These are phyloP conservation scores for Hippasteria phrygiana DNA, from an alignment of 53 echinoderm and acorn worm genomes.

Conservation along the genomic window DNA sequence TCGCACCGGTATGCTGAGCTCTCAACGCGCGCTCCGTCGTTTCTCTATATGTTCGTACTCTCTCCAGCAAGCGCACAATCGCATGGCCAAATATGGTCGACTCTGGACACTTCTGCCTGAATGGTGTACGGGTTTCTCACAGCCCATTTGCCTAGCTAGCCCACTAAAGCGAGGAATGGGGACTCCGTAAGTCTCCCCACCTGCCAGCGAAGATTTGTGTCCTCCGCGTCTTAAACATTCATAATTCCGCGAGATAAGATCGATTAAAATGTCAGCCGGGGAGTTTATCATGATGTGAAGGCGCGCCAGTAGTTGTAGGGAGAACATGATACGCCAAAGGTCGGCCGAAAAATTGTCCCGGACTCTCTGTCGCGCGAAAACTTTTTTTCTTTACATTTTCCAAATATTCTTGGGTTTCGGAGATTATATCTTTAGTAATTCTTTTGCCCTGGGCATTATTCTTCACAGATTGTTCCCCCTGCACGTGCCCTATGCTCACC, in stretches of 20 bases:
- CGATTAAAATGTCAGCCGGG: neutral
- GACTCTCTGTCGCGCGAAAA: too few relatives aligned
- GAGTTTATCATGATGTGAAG: conserved; percentile 3
- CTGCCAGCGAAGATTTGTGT: conserved; percentile 53
- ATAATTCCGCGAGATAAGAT: conserved; percentile 52
- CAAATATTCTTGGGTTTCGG: too few relatives aligned
- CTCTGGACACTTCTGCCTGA: neutral
- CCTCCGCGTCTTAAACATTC: conserved; percentile 27
- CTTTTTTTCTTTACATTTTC: too few relatives aligned
- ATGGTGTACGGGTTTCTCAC: neutral
- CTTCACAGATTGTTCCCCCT: too few relatives aligned
- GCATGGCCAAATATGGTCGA: conserved; percentile 64
- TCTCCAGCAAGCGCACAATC: neutral
- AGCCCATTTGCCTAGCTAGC: neutral
- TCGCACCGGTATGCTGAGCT: neutral
- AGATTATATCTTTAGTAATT: too few relatives aligned
- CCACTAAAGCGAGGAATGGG: conserved; percentile 36
- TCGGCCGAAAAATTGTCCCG: neutral
- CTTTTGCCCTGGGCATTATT: too few relatives aligned
- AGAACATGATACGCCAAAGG: neutral
- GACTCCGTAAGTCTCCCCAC: conserved; percentile 30
- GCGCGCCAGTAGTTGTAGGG: neutral
- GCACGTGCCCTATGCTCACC: too few relatives aligned
- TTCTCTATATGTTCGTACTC: conserved; percentile 2
- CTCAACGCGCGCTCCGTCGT: neutral